Evolutionary conservation across 2,113 vertebrate species (phyloP), one percentile per base, ranked within the genome.

Genomic region (Hippocampus abdominalis): DNA sequence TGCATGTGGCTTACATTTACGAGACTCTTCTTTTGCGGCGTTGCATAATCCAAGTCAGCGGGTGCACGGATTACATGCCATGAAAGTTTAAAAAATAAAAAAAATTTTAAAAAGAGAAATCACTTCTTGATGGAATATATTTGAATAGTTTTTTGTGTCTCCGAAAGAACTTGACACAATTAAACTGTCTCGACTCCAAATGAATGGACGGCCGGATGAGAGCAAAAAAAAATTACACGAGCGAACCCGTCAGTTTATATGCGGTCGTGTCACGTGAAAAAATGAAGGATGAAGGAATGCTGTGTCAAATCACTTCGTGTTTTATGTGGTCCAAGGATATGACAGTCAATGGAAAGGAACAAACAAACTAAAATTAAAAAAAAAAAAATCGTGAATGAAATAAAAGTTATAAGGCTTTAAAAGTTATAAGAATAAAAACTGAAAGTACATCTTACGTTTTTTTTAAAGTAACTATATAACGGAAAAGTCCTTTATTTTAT

Each of bases 1-100:
- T 81, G 82, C 80, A 85, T 86, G 76, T 78, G 82, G 68, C 70
- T 62, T 75, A 44, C 77, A 66, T 57, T 77, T 73, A 60, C 60
- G 48, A 53, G 64, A 40, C 70, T 54, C 63, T 64, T 66, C 70
- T 57, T 36, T 36, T 46, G 57, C 10, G 66, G 29, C 29, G 40
- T 39, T 46, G 20, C 66, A 53, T 69, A 61, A 60, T 62, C 13
- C 63, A 66, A 65, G 64, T 61, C 23, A 68, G 13, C 12, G 36
- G 40, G 71, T 12, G 1, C 40, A 49, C 4, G 69, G 5, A 57
- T 48, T 8, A 25, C 7, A 48, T 7, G 3, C 51, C 25, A 39
- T 44, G 20, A 49, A 48, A 48, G 27, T 48, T n/a, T n/a, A n/a
- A n/a, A n/a, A n/a, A n/a, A n/a, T n/a, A n/a, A 2, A 39, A 54